phyloP scores from a whole-genome alignment of 2,888 invertebrate species.

The Eilema depressum region DNA sequence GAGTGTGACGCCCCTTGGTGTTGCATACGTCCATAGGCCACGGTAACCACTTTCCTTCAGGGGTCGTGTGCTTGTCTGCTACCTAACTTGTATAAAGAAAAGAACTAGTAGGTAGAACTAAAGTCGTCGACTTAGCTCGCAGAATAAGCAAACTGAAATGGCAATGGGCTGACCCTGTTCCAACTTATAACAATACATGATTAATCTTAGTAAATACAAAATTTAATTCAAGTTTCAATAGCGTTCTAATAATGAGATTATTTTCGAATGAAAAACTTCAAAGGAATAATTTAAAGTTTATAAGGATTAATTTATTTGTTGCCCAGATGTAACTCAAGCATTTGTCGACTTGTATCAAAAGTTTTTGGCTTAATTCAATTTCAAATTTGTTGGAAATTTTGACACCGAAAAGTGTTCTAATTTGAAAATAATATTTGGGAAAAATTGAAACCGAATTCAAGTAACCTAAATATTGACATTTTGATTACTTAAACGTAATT shows the following conservation, averaged over 20 bases:
- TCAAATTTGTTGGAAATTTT: slow-evolving; percentile 41
- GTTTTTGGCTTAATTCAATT: slow-evolving; percentile 46
- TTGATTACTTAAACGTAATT: not conserved
- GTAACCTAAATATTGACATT: not conserved
- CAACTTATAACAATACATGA: not conserved
- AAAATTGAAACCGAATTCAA: not conserved
- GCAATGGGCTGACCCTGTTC: too few relatives aligned
- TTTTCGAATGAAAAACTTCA: slow-evolving; percentile 17
- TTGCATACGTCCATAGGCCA: too few relatives aligned
- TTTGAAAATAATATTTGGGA: not conserved
- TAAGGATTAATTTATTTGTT: slow-evolving; percentile 45
- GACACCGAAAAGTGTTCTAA: slow-evolving; percentile 29
- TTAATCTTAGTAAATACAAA: slow-evolving; percentile 9
- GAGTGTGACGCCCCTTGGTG: too few relatives aligned
- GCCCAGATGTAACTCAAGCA: slow-evolving; percentile 32
- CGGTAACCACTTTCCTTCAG: too few relatives aligned
- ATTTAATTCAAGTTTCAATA: slow-evolving; percentile 21
- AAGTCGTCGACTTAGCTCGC: too few relatives aligned
- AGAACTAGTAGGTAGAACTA: too few relatives aligned
- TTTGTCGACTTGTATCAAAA: slow-evolving; percentile 39
- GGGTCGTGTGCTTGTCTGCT: too few relatives aligned
- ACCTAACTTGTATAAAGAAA: too few relatives aligned
- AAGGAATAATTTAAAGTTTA: slow-evolving; percentile 49
- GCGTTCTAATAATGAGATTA: slow-evolving; percentile 28
- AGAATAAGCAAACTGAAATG: too few relatives aligned